Percentiles rank a stretch among this genome's conserved stretches.
phyloP scores from a whole-genome alignment of 2,888 invertebrate species.

The Sabatieria punctata region DNA sequence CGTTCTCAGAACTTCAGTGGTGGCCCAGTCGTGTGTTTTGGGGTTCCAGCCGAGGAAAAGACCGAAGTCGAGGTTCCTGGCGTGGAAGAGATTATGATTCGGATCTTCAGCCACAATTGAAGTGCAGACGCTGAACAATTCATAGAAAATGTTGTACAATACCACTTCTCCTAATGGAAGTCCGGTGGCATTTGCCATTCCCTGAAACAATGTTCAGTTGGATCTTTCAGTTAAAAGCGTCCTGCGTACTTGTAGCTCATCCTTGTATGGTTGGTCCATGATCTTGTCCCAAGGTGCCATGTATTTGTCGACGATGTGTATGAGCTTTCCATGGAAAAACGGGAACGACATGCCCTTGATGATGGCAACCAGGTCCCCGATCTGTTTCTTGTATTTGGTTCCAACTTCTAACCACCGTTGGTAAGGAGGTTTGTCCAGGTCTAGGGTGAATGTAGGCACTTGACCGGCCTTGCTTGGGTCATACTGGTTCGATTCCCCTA shows the following conservation, averaged over 20 bases:
- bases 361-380: constrained; percentile 17
- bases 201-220: constrained; percentile 28
- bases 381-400: constrained; percentile 18
- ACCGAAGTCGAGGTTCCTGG: constrained; percentile 44
- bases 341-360: constrained; percentile 7
- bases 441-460: constrained; percentile 18
- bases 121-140: constrained; percentile 43
- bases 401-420: constrained; percentile 20
- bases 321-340: constrained; percentile 10
- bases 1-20: constrained; percentile 34
- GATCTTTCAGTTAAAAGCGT: not conserved
- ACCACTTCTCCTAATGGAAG: constrained; percentile 37
- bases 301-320: constrained; percentile 17
- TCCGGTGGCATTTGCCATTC: constrained; percentile 20
- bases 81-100: constrained; percentile 37
- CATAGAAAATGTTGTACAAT: constrained; percentile 44
- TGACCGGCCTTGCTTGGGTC: not conserved
- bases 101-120: constrained; percentile 40
- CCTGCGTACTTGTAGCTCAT: constrained; percentile 16
- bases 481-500: constrained; percentile 2
- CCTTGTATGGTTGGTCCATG: constrained; percentile 21
- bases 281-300: constrained; percentile 17
- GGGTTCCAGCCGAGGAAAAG: constrained; percentile 41
- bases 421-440: constrained; percentile 20
- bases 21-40: constrained; percentile 33